Percentiles rank a stretch among this genome's conserved stretches.
These are phyloP conservation scores for Meriones unguiculatus DNA, from an alignment of 2,113 vertebrate genomes.

Conservation along the genomic window DNA sequence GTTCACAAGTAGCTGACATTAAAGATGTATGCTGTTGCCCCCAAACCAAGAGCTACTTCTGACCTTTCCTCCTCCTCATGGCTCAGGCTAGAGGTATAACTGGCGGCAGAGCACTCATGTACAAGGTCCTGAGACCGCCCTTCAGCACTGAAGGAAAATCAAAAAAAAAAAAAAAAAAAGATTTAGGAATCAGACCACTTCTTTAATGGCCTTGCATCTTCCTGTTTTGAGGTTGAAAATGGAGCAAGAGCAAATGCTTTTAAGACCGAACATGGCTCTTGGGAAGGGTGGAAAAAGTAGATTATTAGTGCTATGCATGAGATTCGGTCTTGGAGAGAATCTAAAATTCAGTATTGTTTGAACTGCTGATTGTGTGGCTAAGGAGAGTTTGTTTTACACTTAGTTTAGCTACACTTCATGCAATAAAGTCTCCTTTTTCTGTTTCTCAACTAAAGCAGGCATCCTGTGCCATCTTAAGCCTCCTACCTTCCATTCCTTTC, in stretches of 20 bases:
- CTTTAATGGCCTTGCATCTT: too few species aligned
- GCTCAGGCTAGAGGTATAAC: neutral
- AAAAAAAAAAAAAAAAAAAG: too few species aligned
- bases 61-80: neutral
- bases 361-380: neutral
- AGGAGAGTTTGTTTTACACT: neutral
- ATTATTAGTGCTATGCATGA: neutral
- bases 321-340: neutral
- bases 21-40: neutral
- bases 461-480: neutral
- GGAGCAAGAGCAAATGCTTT: neutral
- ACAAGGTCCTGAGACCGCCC: too few species aligned
- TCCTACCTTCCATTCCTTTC: neutral
- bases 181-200: neutral
- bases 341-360: neutral
- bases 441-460: too few species aligned
- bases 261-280: neutral
- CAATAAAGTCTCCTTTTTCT: neutral
- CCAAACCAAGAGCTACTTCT: neutral
- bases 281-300: neutral
- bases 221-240: too few species aligned
- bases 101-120: neutral
- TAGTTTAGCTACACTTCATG: neutral
- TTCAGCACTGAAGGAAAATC: too few species aligned
- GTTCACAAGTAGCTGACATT: neutral